Conservation (phyloP, 2,797 vertebrate genomes). For the Alcedo atthis region DNA sequence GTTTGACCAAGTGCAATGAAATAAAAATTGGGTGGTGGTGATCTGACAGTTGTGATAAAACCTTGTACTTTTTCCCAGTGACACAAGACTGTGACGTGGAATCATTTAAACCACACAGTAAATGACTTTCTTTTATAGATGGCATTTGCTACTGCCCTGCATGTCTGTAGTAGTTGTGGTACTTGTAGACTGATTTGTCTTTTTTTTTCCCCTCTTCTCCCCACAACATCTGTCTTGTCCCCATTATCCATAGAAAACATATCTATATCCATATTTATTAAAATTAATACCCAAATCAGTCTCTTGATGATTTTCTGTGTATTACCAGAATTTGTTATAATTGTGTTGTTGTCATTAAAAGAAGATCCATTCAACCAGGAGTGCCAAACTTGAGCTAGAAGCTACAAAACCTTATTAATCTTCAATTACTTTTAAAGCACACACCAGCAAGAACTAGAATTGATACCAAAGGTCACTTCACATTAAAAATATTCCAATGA, state of each 20-base stretch:
- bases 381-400: slow-evolving; percentile 19
- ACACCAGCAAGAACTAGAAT: slow-evolving; percentile 33
- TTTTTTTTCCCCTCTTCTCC: background rate
- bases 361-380: background rate
- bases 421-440: slow-evolving; percentile 53
- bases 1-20: background rate
- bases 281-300: background rate
- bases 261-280: background rate
- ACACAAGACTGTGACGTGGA: background rate
- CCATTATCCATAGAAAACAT: background rate
- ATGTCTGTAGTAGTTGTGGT: background rate
- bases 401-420: slow-evolving; percentile 40
- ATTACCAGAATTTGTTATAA: slow-evolving; percentile 6
- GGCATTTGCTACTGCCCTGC: background rate
- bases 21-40: background rate
- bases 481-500: slow-evolving; percentile 43
- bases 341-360: slow-evolving; percentile 9
- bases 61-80: accelerated
- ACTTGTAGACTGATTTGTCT: background rate
- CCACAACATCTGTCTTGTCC: background rate
- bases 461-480: slow-evolving; percentile 28
- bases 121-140: accelerated
- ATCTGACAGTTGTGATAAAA: background rate
- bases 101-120: background rate
- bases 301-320: background rate